Percentiles rank a stretch among this genome's conserved stretches.
These are phyloP conservation scores for Hybognathus amarus DNA, from an alignment of 2,797 vertebrate genomes.

Conservation along the genomic window DNA sequence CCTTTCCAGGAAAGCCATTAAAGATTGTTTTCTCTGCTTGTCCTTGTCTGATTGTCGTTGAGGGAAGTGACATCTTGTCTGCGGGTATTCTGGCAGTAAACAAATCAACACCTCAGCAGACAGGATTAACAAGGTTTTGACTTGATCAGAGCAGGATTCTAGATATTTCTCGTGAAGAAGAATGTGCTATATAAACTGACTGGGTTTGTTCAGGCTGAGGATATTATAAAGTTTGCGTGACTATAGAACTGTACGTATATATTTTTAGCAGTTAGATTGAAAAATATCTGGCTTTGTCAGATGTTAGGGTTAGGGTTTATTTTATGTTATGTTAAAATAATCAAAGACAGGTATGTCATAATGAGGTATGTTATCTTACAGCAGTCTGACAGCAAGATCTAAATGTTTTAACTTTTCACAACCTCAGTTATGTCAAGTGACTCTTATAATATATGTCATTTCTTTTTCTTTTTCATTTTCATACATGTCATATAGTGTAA, in stretches of 20 bases:
- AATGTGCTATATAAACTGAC: constrained; percentile 33
- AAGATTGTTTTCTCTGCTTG: constrained; percentile 54
- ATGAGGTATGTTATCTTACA: background rate
- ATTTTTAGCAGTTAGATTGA: too few relatives aligned
- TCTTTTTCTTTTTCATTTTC: background rate
- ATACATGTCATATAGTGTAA: background rate
- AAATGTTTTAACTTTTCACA: background rate
- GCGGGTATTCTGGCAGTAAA: constrained; percentile 48
- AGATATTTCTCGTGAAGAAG: constrained; percentile 21
- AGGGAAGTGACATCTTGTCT: constrained; percentile 47
- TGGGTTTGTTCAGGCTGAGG: background rate
- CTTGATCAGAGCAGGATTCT: constrained; percentile 49
- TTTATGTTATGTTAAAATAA: background rate
- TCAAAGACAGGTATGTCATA: background rate
- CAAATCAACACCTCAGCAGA: constrained; percentile 53
- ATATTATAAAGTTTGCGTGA: background rate
- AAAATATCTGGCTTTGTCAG: background rate
- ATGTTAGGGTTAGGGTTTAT: background rate
- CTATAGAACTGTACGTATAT: too few relatives aligned
- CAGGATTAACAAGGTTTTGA: constrained; percentile 53
- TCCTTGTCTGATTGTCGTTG: constrained; percentile 49
- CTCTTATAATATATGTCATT: background rate
- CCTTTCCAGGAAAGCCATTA: constrained; percentile 60
- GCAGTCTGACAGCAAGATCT: background rate
- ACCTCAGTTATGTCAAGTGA: background rate